These are phyloP conservation scores for Bombylius discolor DNA, from an alignment of 2,888 invertebrate genomes.

Conservation along the genomic window DNA sequence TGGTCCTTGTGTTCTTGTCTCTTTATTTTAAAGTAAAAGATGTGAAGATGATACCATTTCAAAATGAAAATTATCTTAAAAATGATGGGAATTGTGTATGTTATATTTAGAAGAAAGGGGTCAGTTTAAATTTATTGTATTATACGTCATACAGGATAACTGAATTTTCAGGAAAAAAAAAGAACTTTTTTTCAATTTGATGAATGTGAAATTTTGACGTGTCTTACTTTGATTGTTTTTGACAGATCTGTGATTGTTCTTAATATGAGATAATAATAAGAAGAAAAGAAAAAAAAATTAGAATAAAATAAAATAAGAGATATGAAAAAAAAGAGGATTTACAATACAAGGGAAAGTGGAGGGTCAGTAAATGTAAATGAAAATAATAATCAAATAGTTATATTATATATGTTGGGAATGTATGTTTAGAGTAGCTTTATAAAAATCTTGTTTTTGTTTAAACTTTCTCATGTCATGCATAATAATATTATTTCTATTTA, in stretches of 20 bases:
- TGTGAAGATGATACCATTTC: slow-evolving; percentile 2
- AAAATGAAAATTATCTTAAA: slow-evolving; percentile 1
- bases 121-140: slow-evolving; percentile 12
- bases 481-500: neutral
- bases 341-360: no score
- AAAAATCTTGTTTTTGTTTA: neutral
- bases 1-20: no score
- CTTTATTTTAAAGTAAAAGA: neutral
- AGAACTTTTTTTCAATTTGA: slow-evolving; percentile 13
- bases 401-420: no score
- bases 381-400: no score
- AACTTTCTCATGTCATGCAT: neutral
- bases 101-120: slow-evolving; percentile 11
- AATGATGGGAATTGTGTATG: slow-evolving; percentile 14
- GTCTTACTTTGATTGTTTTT: slow-evolving; percentile 19
- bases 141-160: neutral
- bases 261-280: no score
- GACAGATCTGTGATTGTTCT: slow-evolving; percentile 14
- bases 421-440: no score
- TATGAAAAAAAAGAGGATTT: no score
- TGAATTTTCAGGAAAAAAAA: neutral
- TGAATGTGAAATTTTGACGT: slow-evolving; percentile 21
- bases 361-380: no score
- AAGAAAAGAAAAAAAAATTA: no score
- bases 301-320: no score